Conservation (phyloP, 2,113 vertebrate species). For the Geococcyx californianus region DNA sequence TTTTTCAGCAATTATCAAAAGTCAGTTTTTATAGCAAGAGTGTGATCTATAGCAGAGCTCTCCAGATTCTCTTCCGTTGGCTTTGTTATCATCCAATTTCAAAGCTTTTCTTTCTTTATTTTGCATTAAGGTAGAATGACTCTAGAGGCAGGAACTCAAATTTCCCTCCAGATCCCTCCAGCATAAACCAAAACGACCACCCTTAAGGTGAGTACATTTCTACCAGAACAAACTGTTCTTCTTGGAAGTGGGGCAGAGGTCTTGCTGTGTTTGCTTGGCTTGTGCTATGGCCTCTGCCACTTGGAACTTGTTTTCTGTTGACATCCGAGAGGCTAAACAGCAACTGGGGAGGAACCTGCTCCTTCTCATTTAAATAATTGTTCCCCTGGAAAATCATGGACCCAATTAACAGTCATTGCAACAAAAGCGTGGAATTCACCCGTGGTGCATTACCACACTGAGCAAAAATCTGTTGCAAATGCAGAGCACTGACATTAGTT, state of each 20-base stretch:
- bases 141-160: not conserved
- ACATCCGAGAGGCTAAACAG: not conserved
- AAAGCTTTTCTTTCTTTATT: not conserved
- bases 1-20: constrained; percentile 70
- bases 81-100: not conserved
- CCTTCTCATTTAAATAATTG: not conserved
- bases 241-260: not conserved
- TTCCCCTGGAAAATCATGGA: not conserved
- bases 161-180: not conserved
- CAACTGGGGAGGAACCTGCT: not conserved
- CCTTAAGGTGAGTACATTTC: not conserved
- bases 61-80: constrained; percentile 27
- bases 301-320: not conserved
- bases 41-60: constrained; percentile 10
- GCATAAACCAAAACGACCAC: rapidly evolving
- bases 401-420: not conserved
- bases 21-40: constrained; percentile 54
- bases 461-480: not conserved
- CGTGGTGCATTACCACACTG: not conserved
- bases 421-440: not conserved
- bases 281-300: not conserved
- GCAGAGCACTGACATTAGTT: not conserved
- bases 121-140: constrained; percentile 25
- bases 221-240: not conserved
- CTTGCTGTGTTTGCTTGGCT: not conserved